A percentile compares a stretch with the other conserved stretches of the same genome.
Conservation (phyloP, 2,888 invertebrate genomes). For the Thecocarcelia acutangulata region DNA sequence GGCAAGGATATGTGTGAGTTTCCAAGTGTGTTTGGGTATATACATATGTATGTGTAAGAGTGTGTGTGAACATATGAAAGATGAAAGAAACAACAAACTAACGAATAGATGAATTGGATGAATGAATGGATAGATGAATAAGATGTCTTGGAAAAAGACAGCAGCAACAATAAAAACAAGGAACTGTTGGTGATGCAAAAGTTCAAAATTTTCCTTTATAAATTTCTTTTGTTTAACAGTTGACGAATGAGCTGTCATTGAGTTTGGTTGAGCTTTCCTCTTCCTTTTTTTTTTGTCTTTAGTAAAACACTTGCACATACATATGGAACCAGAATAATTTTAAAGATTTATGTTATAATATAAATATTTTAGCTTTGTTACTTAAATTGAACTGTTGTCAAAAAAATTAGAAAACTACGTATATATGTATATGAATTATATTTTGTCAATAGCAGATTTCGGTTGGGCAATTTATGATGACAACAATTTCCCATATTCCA, state of each 20-base stretch:
- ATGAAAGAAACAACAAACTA: constrained; percentile 51
- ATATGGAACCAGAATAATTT: constrained; percentile 1
- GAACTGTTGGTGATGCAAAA: constrained; percentile 65
- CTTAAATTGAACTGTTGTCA: not conserved
- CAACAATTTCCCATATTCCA: constrained; percentile 19
- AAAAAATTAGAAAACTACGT: not conserved
- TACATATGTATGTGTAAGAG: not conserved
- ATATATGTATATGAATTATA: not conserved
- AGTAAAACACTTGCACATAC: no score
- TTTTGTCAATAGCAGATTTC: constrained; percentile 57
- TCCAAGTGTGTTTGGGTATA: not conserved
- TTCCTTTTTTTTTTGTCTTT: not conserved
- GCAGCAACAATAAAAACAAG: constrained; percentile 37
- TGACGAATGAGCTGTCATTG: constrained; percentile 74
- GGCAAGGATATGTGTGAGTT: not conserved
- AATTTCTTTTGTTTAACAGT: constrained; percentile 68
- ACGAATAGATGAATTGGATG: constrained; percentile 47
- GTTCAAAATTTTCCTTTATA: constrained; percentile 61
- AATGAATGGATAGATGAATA: constrained; percentile 51
- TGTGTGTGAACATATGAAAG: constrained; percentile 1
- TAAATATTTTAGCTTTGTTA: constrained; percentile 14
- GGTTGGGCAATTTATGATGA: constrained; percentile 33
- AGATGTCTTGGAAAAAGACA: constrained; percentile 54
- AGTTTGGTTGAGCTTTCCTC: constrained; percentile 34
- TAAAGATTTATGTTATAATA: constrained; percentile 25